phyloP scores from a whole-genome alignment of 2,888 invertebrate genomes.

The Stomorhina lunata region DNA sequence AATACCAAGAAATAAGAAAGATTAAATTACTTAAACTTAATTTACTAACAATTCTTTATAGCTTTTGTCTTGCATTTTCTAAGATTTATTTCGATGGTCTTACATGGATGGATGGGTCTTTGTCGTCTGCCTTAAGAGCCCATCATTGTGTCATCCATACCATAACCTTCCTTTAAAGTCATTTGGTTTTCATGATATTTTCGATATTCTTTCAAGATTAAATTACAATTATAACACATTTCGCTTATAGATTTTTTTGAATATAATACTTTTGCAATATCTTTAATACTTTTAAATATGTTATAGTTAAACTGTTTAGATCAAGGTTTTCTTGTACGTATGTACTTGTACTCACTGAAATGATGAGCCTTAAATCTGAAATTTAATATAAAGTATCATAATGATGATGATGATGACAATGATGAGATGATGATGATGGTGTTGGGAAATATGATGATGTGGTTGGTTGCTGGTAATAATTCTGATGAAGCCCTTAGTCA shows the following conservation, averaged over 20 bases:
- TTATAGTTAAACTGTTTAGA: conserved; percentile 53
- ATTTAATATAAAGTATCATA: background rate
- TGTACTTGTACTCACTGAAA: too few relatives aligned
- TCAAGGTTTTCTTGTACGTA: conserved; percentile 51
- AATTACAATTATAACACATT: conserved; percentile 42
- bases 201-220: conserved; percentile 46
- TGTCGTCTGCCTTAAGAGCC: background rate
- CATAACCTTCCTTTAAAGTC: conserved; percentile 55
- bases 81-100: background rate
- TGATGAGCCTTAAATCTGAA: background rate
- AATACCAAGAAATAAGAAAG: background rate
- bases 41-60: conserved; percentile 12
- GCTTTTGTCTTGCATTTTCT: background rate
- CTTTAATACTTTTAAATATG: too few relatives aligned
- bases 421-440: background rate
- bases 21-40: conserved; percentile 47
- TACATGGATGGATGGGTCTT: too few relatives aligned
- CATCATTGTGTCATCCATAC: conserved; percentile 39
- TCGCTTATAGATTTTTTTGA: conserved; percentile 18
- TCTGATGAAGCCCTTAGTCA: too few relatives aligned
- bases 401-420: background rate
- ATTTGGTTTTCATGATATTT: conserved; percentile 4
- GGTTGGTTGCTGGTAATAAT: too few relatives aligned
- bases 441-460: too few relatives aligned
- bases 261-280: background rate